Conservation (phyloP, 2,888 invertebrate genomes). For the Arctia plantaginis region DNA sequence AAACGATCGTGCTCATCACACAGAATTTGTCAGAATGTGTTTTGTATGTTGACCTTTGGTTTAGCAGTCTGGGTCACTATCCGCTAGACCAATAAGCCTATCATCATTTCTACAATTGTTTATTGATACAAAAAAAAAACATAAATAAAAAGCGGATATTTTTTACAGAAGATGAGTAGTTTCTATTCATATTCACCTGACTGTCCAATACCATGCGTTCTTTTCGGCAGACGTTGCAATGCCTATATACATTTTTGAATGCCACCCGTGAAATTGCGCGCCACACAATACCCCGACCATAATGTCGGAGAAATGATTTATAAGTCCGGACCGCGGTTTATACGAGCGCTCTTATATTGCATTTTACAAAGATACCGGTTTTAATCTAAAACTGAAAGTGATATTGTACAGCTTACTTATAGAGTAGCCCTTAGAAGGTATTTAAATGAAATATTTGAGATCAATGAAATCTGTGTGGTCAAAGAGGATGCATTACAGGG, state of each 20-base stretch:
- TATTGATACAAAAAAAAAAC: too few species aligned
- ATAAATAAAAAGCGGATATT: neutral
- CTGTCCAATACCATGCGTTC: constrained; percentile 37
- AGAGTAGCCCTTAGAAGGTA: neutral
- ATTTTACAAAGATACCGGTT: constrained; percentile 37
- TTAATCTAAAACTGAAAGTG: constrained; percentile 32
- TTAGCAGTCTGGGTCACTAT: too few species aligned
- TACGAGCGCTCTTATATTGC: constrained; percentile 45
- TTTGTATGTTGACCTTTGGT: too few species aligned
- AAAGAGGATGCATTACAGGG: neutral
- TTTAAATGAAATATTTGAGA: neutral
- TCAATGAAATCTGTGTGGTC: neutral
- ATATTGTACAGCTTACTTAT: constrained; percentile 11
- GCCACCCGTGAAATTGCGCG: constrained; percentile 66
- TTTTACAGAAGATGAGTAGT: constrained; percentile 5
- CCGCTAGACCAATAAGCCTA: too few species aligned
- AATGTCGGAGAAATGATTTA: constrained; percentile 66
- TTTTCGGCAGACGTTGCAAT: constrained; percentile 40
- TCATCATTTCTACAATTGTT: too few species aligned
- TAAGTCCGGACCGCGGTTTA: constrained; percentile 46
- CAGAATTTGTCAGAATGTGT: too few species aligned
- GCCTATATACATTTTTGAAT: constrained; percentile 63
- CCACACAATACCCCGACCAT: constrained; percentile 54
- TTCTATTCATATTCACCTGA: constrained; percentile 21
- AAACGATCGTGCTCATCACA: too few species aligned